Percentiles rank a stretch among this genome's conserved stretches.
Conservation (phyloP, 2,797 vertebrate species). For the Peromyscus nudipes region DNA sequence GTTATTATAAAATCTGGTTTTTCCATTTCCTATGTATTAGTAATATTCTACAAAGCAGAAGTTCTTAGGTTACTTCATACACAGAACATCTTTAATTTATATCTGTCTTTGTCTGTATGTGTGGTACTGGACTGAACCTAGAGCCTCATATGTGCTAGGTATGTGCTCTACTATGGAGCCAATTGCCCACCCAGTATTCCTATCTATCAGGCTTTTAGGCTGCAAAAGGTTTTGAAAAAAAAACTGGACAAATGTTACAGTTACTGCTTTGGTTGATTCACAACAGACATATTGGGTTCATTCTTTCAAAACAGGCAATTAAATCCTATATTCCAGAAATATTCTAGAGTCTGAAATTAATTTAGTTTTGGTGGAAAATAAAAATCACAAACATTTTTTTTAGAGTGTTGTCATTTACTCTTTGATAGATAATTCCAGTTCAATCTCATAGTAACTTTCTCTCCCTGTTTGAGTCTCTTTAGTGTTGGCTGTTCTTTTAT, state of each 20-base stretch:
- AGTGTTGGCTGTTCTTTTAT: background rate
- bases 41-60: conserved; percentile 33
- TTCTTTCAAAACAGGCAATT: conserved; percentile 36
- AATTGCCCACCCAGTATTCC: background rate
- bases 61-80: background rate
- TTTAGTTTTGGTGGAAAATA: background rate
- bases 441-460: background rate
- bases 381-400: background rate
- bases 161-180: background rate
- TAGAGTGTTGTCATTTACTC: background rate
- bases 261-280: background rate
- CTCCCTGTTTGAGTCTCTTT: background rate
- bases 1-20: conserved; percentile 25
- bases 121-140: background rate
- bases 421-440: background rate
- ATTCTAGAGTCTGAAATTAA: background rate
- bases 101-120: background rate
- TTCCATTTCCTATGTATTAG: background rate
- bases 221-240: background rate
- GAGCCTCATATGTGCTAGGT: background rate
- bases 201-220: background rate
- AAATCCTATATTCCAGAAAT: background rate
- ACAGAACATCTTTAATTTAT: background rate
- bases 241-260: background rate
- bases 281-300: background rate